Conservation (phyloP, 2,888 invertebrate species). For the Melolontha melolontha region DNA sequence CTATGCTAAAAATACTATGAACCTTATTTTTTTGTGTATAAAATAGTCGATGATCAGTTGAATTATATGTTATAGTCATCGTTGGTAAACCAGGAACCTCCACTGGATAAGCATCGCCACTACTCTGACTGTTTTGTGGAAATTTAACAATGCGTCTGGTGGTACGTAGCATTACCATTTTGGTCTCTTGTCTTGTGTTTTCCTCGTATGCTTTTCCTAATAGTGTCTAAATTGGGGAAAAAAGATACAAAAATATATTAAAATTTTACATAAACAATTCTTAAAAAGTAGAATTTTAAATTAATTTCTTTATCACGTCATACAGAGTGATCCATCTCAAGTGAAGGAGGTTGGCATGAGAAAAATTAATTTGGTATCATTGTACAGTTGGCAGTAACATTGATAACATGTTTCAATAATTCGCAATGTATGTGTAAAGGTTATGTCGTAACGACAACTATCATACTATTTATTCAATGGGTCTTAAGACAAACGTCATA, state of each 20-base stretch:
- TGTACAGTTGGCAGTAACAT: too few relatives aligned
- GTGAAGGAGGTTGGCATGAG: too few relatives aligned
- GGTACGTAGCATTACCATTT: conserved; percentile 76
- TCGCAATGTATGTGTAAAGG: too few relatives aligned
- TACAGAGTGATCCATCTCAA: too few relatives aligned
- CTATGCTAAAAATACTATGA: conserved; percentile 45
- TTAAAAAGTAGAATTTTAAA: neutral
- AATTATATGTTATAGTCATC: conserved; percentile 62
- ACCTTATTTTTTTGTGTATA: conserved; percentile 52
- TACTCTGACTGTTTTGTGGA: conserved; percentile 64
- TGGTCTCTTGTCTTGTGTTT: conserved; percentile 69
- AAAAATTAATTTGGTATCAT: too few relatives aligned
- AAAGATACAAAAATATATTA: conserved; percentile 22
- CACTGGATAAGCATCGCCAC: conserved; percentile 60
- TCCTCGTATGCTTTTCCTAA: conserved; percentile 71
- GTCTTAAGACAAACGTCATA: too few relatives aligned
- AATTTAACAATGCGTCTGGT: conserved; percentile 80
- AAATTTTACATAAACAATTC: conserved; percentile 10
- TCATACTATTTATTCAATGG: too few relatives aligned
- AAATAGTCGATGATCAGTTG: conserved; percentile 57
- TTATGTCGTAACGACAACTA: too few relatives aligned
- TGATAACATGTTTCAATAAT: too few relatives aligned
- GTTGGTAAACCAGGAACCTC: conserved; percentile 64
- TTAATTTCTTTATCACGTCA: too few relatives aligned
- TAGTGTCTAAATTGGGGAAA: conserved; percentile 65